These are phyloP conservation scores for Danionella dracula DNA, from an alignment of 2,797 vertebrate genomes.

Conservation along the genomic window DNA sequence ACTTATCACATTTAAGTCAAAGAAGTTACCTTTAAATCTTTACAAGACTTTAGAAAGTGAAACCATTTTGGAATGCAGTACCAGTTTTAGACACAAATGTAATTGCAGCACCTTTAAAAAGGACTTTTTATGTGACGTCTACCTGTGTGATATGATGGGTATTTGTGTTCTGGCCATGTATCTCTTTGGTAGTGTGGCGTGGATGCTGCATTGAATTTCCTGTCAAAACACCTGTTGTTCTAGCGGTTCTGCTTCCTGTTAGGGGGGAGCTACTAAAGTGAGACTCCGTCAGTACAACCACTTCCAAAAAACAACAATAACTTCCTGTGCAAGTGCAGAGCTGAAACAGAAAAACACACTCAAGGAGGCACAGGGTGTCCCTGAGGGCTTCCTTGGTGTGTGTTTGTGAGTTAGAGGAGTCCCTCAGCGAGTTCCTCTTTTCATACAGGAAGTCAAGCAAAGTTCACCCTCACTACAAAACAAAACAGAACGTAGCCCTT, in stretches of 20 bases:
- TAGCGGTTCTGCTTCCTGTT: slow-evolving; percentile 61
- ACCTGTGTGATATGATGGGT: too few relatives aligned
- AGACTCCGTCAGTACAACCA: slow-evolving; percentile 27
- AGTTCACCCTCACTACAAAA: slow-evolving; percentile 50
- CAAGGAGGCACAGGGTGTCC: slow-evolving; percentile 58
- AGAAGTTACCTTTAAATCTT: too few relatives aligned
- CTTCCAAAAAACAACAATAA: slow-evolving; percentile 14
- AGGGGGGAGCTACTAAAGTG: slow-evolving; percentile 37
- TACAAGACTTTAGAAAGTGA: too few relatives aligned
- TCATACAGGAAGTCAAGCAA: slow-evolving; percentile 60
- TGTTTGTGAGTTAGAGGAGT: slow-evolving; percentile 46
- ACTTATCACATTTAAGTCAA: too few relatives aligned
- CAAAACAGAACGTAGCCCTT: too few relatives aligned
- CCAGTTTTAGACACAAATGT: too few relatives aligned
- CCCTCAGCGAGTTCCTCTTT: slow-evolving; percentile 62
- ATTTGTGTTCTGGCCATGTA: too few relatives aligned
- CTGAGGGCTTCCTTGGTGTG: slow-evolving; percentile 67
- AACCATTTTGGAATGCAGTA: too few relatives aligned
- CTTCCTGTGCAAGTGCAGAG: slow-evolving; percentile 36
- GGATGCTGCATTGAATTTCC: too few relatives aligned
- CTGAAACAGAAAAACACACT: neutral
- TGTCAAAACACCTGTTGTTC: slow-evolving; percentile 44
- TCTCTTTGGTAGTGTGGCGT: too few relatives aligned
- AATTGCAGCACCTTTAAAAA: too few relatives aligned
- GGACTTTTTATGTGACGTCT: too few relatives aligned